These are phyloP conservation scores for Gymnosoma rotundatum DNA, from an alignment of 2,888 invertebrate species.

Conservation along the genomic window DNA sequence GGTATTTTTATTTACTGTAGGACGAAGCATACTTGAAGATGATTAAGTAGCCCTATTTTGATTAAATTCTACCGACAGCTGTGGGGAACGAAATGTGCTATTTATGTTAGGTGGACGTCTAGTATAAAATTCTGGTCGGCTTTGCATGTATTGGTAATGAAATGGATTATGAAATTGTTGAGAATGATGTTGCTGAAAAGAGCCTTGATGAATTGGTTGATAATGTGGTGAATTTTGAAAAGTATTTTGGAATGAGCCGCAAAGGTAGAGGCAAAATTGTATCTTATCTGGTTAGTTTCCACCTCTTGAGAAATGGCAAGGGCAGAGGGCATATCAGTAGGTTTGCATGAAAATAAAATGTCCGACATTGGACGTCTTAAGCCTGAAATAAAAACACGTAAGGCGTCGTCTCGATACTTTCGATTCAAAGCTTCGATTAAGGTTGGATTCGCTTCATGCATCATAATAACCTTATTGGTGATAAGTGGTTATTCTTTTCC, in stretches of 20 bases:
- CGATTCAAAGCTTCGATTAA: no score
- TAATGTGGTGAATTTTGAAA: constrained; percentile 51
- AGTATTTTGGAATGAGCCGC: constrained; percentile 36
- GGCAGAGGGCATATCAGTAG: constrained; percentile 56
- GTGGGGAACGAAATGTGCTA: constrained; percentile 21
- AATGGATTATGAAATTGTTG: constrained; percentile 7
- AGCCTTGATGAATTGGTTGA: constrained; percentile 11
- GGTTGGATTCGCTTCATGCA: no score
- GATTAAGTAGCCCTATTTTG: constrained; percentile 15
- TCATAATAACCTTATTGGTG: constrained; percentile 21
- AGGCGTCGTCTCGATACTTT: constrained; percentile 28
- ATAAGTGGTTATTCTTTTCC: no score
- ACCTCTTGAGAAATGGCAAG: constrained; percentile 54
- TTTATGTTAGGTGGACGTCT: constrained; percentile 4
- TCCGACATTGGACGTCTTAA: constrained; percentile 8
- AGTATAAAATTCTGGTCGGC: background rate
- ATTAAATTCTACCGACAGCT: constrained; percentile 1
- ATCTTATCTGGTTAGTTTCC: constrained; percentile 56
- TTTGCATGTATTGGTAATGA: constrained; percentile 17
- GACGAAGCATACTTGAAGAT: constrained; percentile 14
- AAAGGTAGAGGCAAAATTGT: constrained; percentile 26
- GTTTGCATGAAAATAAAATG: constrained; percentile 49
- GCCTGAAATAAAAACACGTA: constrained; percentile 40
- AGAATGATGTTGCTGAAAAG: constrained; percentile 13
- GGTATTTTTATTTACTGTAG: constrained; percentile 28